phyloP scores from a whole-genome alignment of 30 jellyfish, hydroid and myxozoan species.

The Hydractinia symbiolongicarpus region DNA sequence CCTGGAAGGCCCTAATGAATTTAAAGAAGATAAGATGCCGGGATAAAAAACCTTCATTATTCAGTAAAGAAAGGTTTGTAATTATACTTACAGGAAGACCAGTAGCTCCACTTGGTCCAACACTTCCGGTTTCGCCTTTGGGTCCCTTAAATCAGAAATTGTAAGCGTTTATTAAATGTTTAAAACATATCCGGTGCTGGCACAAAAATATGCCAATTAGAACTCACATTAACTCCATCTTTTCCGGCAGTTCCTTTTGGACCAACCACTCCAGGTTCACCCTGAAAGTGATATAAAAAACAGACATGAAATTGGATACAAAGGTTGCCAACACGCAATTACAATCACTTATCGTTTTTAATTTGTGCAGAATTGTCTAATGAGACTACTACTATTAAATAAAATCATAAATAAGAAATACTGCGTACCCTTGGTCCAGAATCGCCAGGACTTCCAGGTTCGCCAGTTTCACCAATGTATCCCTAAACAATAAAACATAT shows the following conservation, averaged over 20 bases:
- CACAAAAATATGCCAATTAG: background rate
- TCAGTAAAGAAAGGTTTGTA: background rate
- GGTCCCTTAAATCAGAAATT: slow-evolving; percentile 43
- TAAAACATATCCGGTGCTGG: background rate
- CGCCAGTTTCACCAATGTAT: slow-evolving; percentile 59
- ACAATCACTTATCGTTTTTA: too few species aligned
- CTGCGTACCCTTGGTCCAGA: slow-evolving; percentile 67
- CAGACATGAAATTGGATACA: background rate
- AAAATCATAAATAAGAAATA: background rate
- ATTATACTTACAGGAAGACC: slow-evolving; percentile 55
- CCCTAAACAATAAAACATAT: slow-evolving; percentile 12
- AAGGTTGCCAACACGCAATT: background rate
- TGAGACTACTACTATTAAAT: too few species aligned
- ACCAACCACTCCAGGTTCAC: slow-evolving; percentile 27
- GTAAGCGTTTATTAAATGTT: background rate
- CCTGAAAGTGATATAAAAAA: slow-evolving; percentile 11
- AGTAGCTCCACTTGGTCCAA: slow-evolving; percentile 73
- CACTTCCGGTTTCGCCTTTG: slow-evolving; percentile 74
- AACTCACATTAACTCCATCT: slow-evolving; percentile 63
- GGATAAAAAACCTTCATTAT: slow-evolving; percentile 29
- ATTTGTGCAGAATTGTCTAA: too few species aligned
- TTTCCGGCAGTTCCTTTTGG: slow-evolving; percentile 53
- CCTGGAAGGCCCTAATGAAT: slow-evolving; percentile 67
- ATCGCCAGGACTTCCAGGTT: slow-evolving; percentile 77
- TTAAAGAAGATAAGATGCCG: background rate